Evolutionary conservation across 2,797 vertebrate species (phyloP).

Genomic region (Chiroxiphia lanceolata): DNA sequence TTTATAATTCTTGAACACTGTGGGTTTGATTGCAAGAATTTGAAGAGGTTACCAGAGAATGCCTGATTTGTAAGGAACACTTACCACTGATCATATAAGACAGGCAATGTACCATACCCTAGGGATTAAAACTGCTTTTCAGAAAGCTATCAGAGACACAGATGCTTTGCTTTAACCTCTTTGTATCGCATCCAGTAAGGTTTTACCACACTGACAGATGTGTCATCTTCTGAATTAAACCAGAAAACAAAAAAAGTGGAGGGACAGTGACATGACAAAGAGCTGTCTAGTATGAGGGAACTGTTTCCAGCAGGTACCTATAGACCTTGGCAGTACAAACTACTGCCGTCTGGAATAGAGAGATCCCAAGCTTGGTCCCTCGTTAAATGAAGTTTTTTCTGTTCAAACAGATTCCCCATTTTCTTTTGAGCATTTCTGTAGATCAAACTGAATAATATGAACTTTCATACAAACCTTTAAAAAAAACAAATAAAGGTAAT

Average conservation of each 20-base stretch:
- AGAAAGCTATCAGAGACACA: background rate
- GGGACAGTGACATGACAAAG: background rate
- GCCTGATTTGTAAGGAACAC: constrained; percentile 1
- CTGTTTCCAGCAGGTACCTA: background rate
- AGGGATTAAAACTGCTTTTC: background rate
- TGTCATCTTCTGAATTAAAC: background rate
- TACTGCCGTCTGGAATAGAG: background rate
- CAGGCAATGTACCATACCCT: background rate
- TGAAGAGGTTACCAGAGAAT: background rate
- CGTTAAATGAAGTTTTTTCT: background rate
- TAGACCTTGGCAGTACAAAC: background rate
- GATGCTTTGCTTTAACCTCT: background rate
- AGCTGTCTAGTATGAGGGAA: background rate
- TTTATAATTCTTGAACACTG: constrained; percentile 10
- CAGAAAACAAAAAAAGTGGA: background rate
- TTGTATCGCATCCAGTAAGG: background rate
- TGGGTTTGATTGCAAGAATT: background rate
- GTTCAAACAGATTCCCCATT: background rate
- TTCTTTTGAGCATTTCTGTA: background rate
- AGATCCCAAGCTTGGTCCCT: background rate
- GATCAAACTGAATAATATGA: background rate
- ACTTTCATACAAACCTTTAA: background rate
- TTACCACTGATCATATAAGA: background rate
- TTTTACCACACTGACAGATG: background rate
- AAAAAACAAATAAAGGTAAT: background rate